Evolutionary conservation across 30 jellyfish, hydroid and myxozoan species (phyloP).

Genomic region (Nemopilema nomurai): DNA sequence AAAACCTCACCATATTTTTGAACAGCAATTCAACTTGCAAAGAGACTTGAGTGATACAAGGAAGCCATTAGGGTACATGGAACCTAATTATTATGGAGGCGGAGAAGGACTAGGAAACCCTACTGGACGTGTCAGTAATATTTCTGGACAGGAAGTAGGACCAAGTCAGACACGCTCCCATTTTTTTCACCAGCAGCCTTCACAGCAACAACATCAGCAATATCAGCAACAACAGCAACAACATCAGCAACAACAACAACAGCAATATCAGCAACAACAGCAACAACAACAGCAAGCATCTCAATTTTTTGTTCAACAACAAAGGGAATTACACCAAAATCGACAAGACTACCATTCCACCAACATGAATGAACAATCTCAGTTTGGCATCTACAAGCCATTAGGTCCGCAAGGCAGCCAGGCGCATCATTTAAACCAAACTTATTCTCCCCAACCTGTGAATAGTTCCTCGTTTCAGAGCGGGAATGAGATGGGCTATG

Average conservation of each 20-base stretch:
- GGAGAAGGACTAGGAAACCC: neutral
- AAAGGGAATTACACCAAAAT: neutral
- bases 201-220: conserved; percentile 26
- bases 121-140: neutral
- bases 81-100: neutral
- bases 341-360: neutral
- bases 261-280: neutral
- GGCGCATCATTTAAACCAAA: neutral
- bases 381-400: neutral
- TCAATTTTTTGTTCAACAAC: too few species aligned
- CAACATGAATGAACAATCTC: neutral
- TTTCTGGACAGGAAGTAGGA: neutral
- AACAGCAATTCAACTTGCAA: neutral
- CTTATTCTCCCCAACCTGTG: neutral
- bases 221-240: conserved; percentile 7
- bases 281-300: conserved; percentile 5
- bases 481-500: neutral
- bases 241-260: neutral
- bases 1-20: neutral
- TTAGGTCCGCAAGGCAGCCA: neutral
- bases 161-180: neutral
- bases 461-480: neutral
- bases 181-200: neutral
- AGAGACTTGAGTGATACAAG: neutral
- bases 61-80: neutral